phyloP scores from a whole-genome alignment of 2,797 vertebrate genomes.

The Acanthurus lineatus region DNA sequence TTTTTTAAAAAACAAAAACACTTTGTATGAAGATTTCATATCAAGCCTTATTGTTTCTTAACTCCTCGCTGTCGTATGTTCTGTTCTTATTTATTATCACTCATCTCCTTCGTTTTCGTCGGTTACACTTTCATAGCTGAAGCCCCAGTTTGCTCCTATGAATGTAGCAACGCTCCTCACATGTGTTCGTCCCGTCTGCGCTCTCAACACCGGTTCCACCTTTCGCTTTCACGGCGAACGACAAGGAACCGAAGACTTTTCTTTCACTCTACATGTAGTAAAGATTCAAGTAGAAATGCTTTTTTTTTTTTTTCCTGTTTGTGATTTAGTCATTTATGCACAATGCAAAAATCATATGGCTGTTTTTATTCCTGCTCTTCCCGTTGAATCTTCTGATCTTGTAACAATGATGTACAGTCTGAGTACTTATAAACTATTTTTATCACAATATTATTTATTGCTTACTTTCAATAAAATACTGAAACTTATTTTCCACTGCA shows the following conservation, averaged over 20 bases:
- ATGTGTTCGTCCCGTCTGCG: conserved; percentile 56
- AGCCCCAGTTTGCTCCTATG: conserved; percentile 67
- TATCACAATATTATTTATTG: conserved; percentile 99
- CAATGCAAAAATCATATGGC: conserved; percentile 88
- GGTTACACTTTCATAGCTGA: conserved; percentile 50
- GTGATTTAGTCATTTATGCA: conserved; percentile 86
- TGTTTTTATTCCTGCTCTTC: conserved; percentile 86
- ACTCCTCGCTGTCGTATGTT: conserved; percentile 50
- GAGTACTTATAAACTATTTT: conserved; percentile 98
- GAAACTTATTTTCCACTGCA: conserved; percentile 96
- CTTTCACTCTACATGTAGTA: conserved; percentile 50
- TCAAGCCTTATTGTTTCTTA: conserved; percentile 79
- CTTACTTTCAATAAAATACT: conserved; percentile 99
- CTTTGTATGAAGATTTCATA: conserved; percentile 75
- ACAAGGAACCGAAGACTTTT: conserved; percentile 67
- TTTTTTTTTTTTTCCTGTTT: conserved; percentile 63
- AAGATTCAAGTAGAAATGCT: conserved; percentile 59
- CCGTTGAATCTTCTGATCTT: conserved; percentile 85
- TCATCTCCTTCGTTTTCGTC: conserved; percentile 55
- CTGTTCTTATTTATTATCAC: conserved; percentile 83
- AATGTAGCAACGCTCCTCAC: conserved; percentile 46
- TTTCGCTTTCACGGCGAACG: conserved; percentile 25
- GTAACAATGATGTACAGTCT: conserved; percentile 98
- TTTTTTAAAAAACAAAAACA: conserved; percentile 10
- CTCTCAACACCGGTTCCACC: conserved; percentile 73